Evolutionary conservation across 2,888 invertebrate species (phyloP), one percentile per base, ranked within the genome.

Genomic region (Erannis defoliaria): DNA sequence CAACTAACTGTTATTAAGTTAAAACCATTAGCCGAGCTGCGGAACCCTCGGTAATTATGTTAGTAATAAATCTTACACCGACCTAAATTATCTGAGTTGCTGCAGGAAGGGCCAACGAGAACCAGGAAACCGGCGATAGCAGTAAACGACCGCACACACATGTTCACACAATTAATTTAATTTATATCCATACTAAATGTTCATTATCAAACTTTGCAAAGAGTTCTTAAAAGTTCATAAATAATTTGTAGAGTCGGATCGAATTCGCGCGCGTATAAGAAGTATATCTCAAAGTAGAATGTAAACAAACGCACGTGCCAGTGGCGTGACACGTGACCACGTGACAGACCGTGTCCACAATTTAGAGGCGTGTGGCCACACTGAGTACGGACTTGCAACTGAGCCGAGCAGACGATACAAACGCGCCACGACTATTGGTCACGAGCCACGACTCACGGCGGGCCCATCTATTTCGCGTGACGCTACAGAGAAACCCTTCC

Each of bases 391-490:
- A 85, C 86, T 86, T 85, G 81, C 84, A 80, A 89, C 89, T 73
- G 73, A 74, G 90, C 88, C 85, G 82, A 80, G 74, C 77, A 77
- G 76, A 74, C 81, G 82, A 81, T 81, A 82, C 84, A 82, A 84
- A 82, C 87, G 82, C 88, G 86, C 85, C 80, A 81, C 88, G 86
- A 85, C 88, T 85, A 86, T 85, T 88, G 90, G 89, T 86, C 90
- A 90, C 86, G 85, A 76, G 89, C 86, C 87, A 90, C 86, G 85
- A 77, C 82, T 84, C 86, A 83, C 83, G 83, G 86, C 84, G 74
- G 82, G 84, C 85, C 88, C 91, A 91, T 91, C 91, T 91, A 92
- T 92, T 90, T 85, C 77, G 80, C 84, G 81, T 90, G 90, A 91
- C 91, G 88, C 88, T 88, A 88, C 89, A 89, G 88, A 88, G 88